Conservation (phyloP, 2,113 vertebrate species). For the Peromyscus polionotus region DNA sequence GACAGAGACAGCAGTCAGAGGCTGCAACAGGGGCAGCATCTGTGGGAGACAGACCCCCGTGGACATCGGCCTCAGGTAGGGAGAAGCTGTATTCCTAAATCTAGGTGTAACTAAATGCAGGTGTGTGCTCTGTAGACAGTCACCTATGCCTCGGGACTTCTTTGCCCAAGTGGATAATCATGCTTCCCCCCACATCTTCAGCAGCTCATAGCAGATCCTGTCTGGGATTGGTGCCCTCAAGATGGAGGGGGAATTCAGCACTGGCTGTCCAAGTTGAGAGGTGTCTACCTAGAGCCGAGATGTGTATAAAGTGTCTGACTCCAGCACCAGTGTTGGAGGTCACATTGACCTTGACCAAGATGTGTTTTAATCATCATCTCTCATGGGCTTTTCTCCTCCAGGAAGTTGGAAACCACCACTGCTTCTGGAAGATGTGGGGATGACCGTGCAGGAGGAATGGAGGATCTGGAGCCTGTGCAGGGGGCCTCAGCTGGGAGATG, state of each 20-base stretch:
- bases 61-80: background rate
- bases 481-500: too few species aligned
- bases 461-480: background rate
- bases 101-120: background rate
- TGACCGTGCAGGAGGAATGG: background rate
- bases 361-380: background rate
- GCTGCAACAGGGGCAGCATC: background rate
- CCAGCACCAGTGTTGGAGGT: background rate
- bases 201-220: background rate
- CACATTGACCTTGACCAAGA: background rate
- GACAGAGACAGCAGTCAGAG: rapidly evolving
- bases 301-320: background rate
- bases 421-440: background rate
- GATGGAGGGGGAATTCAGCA: background rate
- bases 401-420: rapidly evolving
- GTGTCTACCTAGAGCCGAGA: background rate
- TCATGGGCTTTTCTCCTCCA: background rate
- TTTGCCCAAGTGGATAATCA: background rate
- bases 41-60: background rate
- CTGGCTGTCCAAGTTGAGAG: background rate
- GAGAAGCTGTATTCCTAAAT: background rate
- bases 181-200: rapidly evolving
- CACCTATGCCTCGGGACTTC: background rate
- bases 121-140: background rate
- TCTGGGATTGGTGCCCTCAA: background rate